Evolutionary conservation across 2,113 vertebrate species (phyloP).

Genomic region (Copsychus sechellarum): DNA sequence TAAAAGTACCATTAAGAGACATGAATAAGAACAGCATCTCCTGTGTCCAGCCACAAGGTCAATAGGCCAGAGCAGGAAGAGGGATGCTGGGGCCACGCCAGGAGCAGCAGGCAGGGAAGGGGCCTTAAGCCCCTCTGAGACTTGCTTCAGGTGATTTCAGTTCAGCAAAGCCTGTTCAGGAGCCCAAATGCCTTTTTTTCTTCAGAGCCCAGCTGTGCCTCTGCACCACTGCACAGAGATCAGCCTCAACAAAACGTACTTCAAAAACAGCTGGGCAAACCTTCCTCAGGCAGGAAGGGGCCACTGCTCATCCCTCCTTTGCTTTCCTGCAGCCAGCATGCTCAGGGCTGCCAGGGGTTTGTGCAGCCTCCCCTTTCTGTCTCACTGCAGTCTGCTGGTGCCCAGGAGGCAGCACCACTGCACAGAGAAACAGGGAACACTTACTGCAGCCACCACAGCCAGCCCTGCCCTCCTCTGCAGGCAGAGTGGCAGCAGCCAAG

Average conservation of each 20-base stretch:
- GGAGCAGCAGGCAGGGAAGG: neutral
- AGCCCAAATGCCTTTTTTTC: neutral
- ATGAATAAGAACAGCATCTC: neutral
- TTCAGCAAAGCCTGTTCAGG: neutral
- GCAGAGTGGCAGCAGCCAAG: neutral
- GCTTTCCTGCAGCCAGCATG: neutral
- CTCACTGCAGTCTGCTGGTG: neutral
- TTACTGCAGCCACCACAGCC: neutral
- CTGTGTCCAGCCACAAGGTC: neutral
- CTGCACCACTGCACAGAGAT: neutral
- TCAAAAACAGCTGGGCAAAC: neutral
- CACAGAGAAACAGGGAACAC: rapidly evolving
- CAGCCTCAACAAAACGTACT: neutral
- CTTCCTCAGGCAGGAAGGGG: neutral
- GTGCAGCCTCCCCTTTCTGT: neutral
- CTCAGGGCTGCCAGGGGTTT: rapidly evolving
- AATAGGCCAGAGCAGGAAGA: neutral
- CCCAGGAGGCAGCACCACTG: rapidly evolving
- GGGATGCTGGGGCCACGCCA: neutral
- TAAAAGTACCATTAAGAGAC: neutral
- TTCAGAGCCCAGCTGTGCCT: neutral
- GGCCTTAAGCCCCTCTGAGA: neutral
- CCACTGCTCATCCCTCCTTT: neutral
- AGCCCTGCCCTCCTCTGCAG: neutral
- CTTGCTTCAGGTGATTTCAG: neutral